Percentiles rank a stretch among this genome's conserved stretches.
Conservation (phyloP, 2,888 invertebrate genomes). For the Calameuta pallipes region DNA sequence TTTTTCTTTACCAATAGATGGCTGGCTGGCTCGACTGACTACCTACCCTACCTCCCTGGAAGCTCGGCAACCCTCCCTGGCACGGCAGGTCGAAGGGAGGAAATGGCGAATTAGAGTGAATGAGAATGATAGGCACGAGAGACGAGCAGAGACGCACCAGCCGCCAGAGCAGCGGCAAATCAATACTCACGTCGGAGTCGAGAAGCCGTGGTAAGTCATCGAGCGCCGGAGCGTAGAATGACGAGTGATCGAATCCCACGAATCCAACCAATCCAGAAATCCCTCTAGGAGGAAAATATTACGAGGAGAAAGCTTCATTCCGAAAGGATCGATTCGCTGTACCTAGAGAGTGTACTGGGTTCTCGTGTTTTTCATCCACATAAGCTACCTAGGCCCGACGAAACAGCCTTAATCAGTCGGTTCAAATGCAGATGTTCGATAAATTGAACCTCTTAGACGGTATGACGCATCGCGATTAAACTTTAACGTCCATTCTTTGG, state of each 20-base stretch:
- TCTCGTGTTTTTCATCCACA: background rate
- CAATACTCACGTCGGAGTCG: slow-evolving; percentile 45
- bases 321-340: background rate
- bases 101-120: slow-evolving; percentile 52
- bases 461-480: background rate
- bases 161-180: slow-evolving; percentile 43
- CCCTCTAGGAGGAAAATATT: background rate
- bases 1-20: background rate
- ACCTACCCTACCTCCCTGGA: slow-evolving; percentile 13
- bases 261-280: background rate
- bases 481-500: background rate
- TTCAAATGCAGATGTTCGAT: background rate
- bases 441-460: background rate
- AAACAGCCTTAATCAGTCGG: background rate
- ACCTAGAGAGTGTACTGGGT: background rate
- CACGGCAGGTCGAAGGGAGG: slow-evolving; percentile 33
- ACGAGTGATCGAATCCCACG: slow-evolving; percentile 6
- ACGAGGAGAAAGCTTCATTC: background rate
- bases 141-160: slow-evolving; percentile 27
- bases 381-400: background rate
- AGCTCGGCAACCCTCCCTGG: slow-evolving; percentile 3
- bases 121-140: slow-evolving; percentile 46
- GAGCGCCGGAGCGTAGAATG: slow-evolving; percentile 11
- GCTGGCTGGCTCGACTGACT: slow-evolving; percentile 2
- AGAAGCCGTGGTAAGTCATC: slow-evolving; percentile 31